These are phyloP conservation scores for Ceratoteleas bidentatus DNA, from an alignment of 1,140 invertebrate genomes.

Conservation along the genomic window DNA sequence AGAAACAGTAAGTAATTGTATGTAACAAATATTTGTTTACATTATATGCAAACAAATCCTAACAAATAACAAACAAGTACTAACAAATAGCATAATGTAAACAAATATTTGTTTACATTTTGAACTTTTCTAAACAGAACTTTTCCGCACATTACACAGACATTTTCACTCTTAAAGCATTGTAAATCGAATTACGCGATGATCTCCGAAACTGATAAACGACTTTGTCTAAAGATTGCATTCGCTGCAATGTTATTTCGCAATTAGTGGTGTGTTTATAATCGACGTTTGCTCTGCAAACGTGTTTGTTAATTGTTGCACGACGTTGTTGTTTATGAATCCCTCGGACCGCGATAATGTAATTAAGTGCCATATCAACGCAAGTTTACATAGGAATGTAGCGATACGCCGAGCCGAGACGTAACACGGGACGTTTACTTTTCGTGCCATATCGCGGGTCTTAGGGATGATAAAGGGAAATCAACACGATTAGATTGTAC, in stretches of 20 bases:
- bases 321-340: neutral
- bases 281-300: neutral
- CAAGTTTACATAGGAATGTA: neutral
- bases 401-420: neutral
- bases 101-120: no score
- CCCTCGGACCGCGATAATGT: neutral
- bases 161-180: neutral
- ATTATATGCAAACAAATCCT: no score
- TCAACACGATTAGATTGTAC: conserved; percentile 1
- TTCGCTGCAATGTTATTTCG: neutral
- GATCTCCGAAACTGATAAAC: neutral
- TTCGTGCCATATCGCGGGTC: neutral
- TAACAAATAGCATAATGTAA: no score
- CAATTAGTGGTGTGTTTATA: neutral
- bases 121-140: no score
- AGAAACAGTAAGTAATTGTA: no score
- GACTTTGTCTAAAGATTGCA: neutral
- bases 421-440: neutral
- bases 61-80: no score
- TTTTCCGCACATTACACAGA: no score
- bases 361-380: neutral
- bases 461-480: neutral
- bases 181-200: neutral
- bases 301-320: neutral
- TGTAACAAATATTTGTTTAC: no score